phyloP scores from a whole-genome alignment of 2,113 vertebrate species.

The Casuarius casuarius region DNA sequence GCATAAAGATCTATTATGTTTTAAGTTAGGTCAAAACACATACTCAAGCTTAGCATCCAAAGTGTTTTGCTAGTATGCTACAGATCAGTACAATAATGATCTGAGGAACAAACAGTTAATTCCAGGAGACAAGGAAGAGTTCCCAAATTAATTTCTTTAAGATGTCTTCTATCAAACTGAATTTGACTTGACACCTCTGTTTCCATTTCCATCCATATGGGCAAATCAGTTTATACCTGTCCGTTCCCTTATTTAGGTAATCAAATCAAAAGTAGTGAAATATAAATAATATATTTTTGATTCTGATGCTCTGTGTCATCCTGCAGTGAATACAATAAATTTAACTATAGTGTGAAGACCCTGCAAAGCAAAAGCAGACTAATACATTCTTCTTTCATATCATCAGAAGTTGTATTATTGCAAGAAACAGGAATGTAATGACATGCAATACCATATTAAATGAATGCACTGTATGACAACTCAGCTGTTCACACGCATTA shows the following conservation, averaged over 20 bases:
- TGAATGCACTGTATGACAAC: background rate
- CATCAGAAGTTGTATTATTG: background rate
- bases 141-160: background rate
- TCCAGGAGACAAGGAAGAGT: background rate
- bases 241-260: background rate
- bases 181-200: background rate
- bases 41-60: background rate
- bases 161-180: background rate
- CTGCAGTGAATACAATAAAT: constrained; percentile 34
- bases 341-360: background rate
- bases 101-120: background rate
- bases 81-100: background rate
- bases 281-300: background rate
- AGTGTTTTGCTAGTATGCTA: fast-evolving
- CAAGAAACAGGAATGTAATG: background rate
- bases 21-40: background rate
- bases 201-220: background rate
- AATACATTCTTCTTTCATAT: background rate
- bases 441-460: background rate
- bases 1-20: background rate
- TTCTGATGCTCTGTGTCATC: background rate
- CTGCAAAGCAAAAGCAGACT: background rate
- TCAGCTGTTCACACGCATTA: background rate
- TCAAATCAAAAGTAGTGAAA: background rate
- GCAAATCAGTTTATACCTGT: background rate